Base-by-base conservation (phyloP, 1,140 invertebrate genomes). In the Globodera rostochiensis region DNA sequence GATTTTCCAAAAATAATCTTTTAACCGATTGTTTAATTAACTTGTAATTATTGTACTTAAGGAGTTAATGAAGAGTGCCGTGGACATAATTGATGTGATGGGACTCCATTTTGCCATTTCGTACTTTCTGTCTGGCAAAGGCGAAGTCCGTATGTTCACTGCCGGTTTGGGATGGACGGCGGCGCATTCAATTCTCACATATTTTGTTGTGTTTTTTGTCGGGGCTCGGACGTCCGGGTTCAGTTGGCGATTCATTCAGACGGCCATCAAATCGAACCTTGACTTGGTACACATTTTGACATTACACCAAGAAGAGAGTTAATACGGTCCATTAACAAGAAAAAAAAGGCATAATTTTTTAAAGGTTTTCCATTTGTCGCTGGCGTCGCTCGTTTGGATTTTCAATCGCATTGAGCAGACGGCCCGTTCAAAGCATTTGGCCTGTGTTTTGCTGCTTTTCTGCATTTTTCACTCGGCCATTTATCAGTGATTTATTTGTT, bases 331-430 rank as follows among this genome's bases (percentile, higher is more conserved):
- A 0, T 13, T 53, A 0, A 13, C 7, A 53, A 9, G 7, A 53
- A 53, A 53, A 53, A 53, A 1, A 0, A 6, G 57, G 13, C 19
- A 19, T 67, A 19, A 60, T 15, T n/a, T 76, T 25, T 76, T 36
- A 15, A 15, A 77, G 76, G 49, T 70, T 36, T 78, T 78, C 46
- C 82, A 83, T 53, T 67, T 83, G 36, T 83, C 67, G 21, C 46
- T 83, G 74, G 82, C 82, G 25, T 66, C 82, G 21, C 82, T 83
- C n/a, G 82, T 83, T 66, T 83, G 82, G 82, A 45, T 84, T 1
- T 83, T 84, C 71, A 83, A 83, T n/a, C 45, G 82, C n/a, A 78
- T 45, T 36, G 80, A 83, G 67, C 67, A 50, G 13, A 46, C 71
- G 9, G 6, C 45, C 9, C 66, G 47, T 45, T 64, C 57, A 47